Conservation (phyloP, 2,797 vertebrate species). For the Danio jaintianensis region DNA sequence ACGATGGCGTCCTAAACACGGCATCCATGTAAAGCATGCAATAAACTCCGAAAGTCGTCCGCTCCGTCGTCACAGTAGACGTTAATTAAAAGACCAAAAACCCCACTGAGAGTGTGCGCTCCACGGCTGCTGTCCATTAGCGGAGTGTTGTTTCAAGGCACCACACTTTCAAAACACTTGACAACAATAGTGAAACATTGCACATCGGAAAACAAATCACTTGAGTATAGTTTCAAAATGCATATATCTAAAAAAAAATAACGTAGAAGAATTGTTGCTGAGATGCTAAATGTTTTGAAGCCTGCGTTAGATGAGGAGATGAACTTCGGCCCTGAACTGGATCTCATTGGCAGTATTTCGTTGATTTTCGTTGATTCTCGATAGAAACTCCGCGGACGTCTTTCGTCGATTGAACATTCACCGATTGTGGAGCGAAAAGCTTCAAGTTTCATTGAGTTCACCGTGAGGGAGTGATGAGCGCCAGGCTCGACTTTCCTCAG, state of each 20-base stretch:
- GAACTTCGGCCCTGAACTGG: slow-evolving; percentile 52
- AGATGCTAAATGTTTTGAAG: slow-evolving; percentile 8
- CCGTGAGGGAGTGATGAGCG: slow-evolving; percentile 56
- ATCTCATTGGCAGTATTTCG: slow-evolving; percentile 58
- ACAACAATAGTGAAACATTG: slow-evolving; percentile 49
- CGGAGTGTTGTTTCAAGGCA: slow-evolving; percentile 34
- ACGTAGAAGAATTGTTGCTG: slow-evolving; percentile 21
- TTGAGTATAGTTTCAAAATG: slow-evolving; percentile 49
- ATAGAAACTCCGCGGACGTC: slow-evolving; percentile 78
- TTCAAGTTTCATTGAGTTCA: slow-evolving; percentile 61
- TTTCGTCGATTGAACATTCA: slow-evolving; percentile 71
- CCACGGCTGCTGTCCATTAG: background rate
- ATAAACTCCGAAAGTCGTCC: slow-evolving; percentile 58
- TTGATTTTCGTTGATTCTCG: background rate
- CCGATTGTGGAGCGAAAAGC: slow-evolving; percentile 50
- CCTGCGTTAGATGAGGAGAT: slow-evolving; percentile 48
- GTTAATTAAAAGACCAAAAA: background rate
- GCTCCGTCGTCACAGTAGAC: slow-evolving; percentile 11
- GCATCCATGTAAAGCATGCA: slow-evolving; percentile 71
- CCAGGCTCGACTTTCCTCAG: slow-evolving; percentile 58
- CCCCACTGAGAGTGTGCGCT: slow-evolving; percentile 6
- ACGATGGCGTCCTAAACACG: slow-evolving; percentile 43
- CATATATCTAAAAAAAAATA: slow-evolving; percentile 55
- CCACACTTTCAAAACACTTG: slow-evolving; percentile 35
- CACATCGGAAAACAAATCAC: slow-evolving; percentile 48